Percentiles rank a stretch among this genome's conserved stretches.
Evolutionary conservation across 1,140 invertebrate genomes (phyloP).

Genomic region (Latrodectus geometricus): DNA sequence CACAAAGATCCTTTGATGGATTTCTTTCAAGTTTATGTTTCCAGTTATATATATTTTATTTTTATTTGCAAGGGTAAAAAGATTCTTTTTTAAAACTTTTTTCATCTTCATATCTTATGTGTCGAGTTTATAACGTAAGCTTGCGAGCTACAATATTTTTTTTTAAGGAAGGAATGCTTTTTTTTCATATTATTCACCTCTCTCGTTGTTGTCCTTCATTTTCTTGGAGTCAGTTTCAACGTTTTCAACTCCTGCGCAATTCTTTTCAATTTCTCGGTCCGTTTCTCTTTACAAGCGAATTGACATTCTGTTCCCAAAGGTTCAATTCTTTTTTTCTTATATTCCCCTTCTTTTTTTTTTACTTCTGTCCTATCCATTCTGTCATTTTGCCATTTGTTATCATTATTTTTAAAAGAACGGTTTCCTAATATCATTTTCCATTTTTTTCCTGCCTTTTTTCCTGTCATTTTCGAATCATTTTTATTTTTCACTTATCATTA

Average conservation of each 20-base stretch:
- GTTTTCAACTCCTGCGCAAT: background rate
- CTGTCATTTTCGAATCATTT: background rate
- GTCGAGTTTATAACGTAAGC: background rate
- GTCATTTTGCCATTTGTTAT: slow-evolving; percentile 19
- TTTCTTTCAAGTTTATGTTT: too few relatives aligned
- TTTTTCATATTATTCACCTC: too few relatives aligned
- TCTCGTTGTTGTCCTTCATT: too few relatives aligned
- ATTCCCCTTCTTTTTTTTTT: background rate
- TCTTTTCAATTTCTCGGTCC: slow-evolving; percentile 52
- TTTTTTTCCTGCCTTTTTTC: background rate
- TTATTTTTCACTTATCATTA: too few relatives aligned
- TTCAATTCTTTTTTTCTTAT: too few relatives aligned
- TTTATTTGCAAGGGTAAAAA: too few relatives aligned
- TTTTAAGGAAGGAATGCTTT: too few relatives aligned
- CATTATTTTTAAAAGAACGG: slow-evolving; percentile 22
- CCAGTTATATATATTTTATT: too few relatives aligned
- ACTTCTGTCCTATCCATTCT: background rate
- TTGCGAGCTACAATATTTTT: too few relatives aligned
- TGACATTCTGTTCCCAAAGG: slow-evolving; percentile 28
- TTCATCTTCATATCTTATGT: background rate
- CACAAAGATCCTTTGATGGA: too few relatives aligned
- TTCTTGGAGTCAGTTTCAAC: too few relatives aligned
- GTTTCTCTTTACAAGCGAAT: slow-evolving; percentile 49
- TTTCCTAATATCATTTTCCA: slow-evolving; percentile 16
- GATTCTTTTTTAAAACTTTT: background rate